Evolutionary conservation across 2,797 vertebrate genomes (phyloP).

Genomic region (Mycteria americana): DNA sequence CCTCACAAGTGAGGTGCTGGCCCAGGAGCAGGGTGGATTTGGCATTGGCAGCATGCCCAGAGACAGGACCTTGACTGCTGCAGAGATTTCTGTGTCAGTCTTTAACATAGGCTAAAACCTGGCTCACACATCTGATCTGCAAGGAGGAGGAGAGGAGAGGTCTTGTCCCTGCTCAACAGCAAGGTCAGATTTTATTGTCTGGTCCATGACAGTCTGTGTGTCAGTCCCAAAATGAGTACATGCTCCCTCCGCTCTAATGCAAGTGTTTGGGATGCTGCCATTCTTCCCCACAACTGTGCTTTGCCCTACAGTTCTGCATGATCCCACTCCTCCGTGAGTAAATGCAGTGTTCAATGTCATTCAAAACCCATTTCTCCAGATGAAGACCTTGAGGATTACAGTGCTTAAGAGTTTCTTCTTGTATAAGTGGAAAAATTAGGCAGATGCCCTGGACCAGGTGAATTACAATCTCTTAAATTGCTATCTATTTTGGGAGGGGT

Average conservation of each 20-base stretch:
- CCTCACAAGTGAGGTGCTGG: not conserved
- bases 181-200: not conserved
- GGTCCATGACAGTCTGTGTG: not conserved
- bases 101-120: not conserved
- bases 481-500: not conserved
- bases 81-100: not conserved
- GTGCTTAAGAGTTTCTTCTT: not conserved
- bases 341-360: not conserved
- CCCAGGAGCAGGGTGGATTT: not conserved
- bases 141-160: not conserved
- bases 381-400: not conserved
- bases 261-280: not conserved
- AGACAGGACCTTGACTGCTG: not conserved
- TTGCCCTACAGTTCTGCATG: not conserved
- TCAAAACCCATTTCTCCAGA: not conserved
- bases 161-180: not conserved
- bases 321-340: not conserved
- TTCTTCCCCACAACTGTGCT: not conserved
- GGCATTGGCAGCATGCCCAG: too few species aligned
- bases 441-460: not conserved
- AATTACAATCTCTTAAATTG: not conserved
- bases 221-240: not conserved
- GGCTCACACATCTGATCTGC: not conserved
- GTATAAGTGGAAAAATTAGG: not conserved
- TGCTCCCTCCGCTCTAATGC: not conserved